Conservation (phyloP, 2,113 vertebrate genomes). For the Seriola quinqueradiata region DNA sequence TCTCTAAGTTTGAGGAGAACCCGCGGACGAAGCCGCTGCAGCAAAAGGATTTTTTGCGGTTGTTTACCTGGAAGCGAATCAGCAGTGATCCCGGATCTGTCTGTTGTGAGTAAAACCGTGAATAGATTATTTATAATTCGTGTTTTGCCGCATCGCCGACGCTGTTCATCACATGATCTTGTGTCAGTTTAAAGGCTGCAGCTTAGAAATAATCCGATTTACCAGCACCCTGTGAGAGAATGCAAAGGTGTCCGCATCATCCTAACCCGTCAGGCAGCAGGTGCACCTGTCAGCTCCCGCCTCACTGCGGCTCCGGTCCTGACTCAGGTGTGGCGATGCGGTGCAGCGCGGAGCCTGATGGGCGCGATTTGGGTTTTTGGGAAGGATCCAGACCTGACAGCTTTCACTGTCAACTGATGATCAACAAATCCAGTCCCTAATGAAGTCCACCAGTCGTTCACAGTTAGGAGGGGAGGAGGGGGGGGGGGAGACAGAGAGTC, state of each 20-base stretch:
- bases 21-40: neutral
- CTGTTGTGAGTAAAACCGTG: conserved; percentile 64
- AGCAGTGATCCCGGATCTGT: conserved; percentile 40
- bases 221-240: neutral
- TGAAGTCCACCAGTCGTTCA: conserved; percentile 9
- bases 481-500: neutral
- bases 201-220: neutral
- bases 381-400: conserved; percentile 15
- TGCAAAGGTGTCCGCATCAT: neutral
- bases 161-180: conserved; percentile 17
- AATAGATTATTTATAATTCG: neutral
- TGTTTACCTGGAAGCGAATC: neutral
- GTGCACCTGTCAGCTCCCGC: conserved; percentile 8
- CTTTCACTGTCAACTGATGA: conserved; percentile 13
- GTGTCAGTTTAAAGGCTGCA: neutral
- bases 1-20: conserved; percentile 49
- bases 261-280: conserved; percentile 18
- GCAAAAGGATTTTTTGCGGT: neutral
- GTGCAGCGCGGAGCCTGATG: neutral
- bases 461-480: neutral
- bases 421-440: conserved; percentile 19
- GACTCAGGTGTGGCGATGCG: conserved; percentile 37
- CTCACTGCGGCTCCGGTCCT: conserved; percentile 23
- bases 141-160: conserved; percentile 62
- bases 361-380: neutral